Conservation (phyloP, 2,113 vertebrate genomes). For the Stegastes partitus region DNA sequence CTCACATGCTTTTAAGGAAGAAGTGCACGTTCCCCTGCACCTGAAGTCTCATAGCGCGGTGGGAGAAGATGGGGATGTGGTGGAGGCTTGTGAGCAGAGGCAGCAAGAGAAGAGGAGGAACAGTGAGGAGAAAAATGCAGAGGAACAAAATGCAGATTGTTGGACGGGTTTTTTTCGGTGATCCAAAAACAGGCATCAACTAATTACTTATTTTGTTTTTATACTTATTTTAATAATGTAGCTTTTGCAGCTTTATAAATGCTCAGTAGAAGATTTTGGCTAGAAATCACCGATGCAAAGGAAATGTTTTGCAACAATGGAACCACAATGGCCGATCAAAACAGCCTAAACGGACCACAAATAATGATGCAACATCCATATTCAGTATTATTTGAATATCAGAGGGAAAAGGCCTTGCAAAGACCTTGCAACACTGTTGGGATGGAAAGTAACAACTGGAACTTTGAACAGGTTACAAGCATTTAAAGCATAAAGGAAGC, state of each 20-base stretch:
- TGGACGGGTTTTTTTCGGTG: background rate
- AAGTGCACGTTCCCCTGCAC: slow-evolving; percentile 75
- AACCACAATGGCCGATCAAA: too few species aligned
- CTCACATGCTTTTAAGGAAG: slow-evolving; percentile 81
- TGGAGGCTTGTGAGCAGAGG: slow-evolving; percentile 35
- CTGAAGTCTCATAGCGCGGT: slow-evolving; percentile 63
- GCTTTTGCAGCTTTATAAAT: background rate
- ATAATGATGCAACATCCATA: too few species aligned
- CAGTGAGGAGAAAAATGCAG: slow-evolving; percentile 14
- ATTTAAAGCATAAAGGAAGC: too few species aligned
- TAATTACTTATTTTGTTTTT: slow-evolving; percentile 7
- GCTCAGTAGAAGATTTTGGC: background rate
- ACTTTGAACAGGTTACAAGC: too few species aligned
- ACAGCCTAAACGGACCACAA: too few species aligned
- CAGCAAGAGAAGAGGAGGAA: slow-evolving; percentile 14
- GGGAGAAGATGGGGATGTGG: slow-evolving; percentile 45
- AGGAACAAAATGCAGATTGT: slow-evolving; percentile 14
- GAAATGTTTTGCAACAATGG: background rate
- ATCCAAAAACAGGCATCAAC: background rate
- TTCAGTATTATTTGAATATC: too few species aligned
- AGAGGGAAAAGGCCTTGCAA: too few species aligned
- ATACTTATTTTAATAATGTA: background rate
- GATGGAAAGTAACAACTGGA: too few species aligned
- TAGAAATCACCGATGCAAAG: background rate
- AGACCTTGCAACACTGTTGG: too few species aligned